A percentile compares a stretch with the other conserved stretches of the same genome.
phyloP scores from a whole-genome alignment of 2,797 vertebrate species.

The Taenioides sp. region DNA sequence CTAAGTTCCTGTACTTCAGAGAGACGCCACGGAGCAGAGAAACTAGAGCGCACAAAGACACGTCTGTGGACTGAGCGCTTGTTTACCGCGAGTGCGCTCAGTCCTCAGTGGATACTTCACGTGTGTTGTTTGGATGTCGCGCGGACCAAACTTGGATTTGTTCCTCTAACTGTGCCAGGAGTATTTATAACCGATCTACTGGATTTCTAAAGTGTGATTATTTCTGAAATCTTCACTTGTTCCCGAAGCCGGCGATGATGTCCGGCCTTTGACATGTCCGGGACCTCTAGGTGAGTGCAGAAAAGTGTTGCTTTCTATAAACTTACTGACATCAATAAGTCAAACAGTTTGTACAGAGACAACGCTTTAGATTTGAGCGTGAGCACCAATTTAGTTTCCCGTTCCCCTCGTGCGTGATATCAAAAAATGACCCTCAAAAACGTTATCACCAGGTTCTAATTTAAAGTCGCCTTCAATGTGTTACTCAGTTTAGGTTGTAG shows the following conservation, averaged over 20 bases:
- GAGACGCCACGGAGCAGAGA: conserved; percentile 16
- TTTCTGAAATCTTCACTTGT: not conserved
- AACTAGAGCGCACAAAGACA: conserved; percentile 27
- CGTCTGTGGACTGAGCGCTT: conserved; percentile 13
- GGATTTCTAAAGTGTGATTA: conserved; percentile 6
- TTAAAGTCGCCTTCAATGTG: not conserved
- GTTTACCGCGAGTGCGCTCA: conserved; percentile 29
- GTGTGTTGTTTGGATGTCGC: not conserved
- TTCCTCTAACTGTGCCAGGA: not conserved
- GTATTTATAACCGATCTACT: not conserved
- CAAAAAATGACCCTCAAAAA: not conserved
- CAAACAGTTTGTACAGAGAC: not conserved
- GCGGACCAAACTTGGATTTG: conserved; percentile 16
- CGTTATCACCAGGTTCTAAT: not conserved
- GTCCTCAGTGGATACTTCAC: conserved; percentile 24
- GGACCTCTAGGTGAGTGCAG: conserved; percentile 54
- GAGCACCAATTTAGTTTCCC: not conserved
- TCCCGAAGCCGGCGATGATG: conserved; percentile 33
- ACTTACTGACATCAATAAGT: not conserved
- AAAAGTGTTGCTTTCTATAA: not conserved
- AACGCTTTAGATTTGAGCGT: not conserved
- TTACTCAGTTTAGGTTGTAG: not conserved
- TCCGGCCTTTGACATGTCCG: conserved; percentile 50
- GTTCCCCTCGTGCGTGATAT: not conserved
- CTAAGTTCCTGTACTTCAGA: not conserved